A percentile compares a stretch with the other conserved stretches of the same genome.
phyloP scores from a whole-genome alignment of 2,113 vertebrate genomes.

The Corydoras maculifer region DNA sequence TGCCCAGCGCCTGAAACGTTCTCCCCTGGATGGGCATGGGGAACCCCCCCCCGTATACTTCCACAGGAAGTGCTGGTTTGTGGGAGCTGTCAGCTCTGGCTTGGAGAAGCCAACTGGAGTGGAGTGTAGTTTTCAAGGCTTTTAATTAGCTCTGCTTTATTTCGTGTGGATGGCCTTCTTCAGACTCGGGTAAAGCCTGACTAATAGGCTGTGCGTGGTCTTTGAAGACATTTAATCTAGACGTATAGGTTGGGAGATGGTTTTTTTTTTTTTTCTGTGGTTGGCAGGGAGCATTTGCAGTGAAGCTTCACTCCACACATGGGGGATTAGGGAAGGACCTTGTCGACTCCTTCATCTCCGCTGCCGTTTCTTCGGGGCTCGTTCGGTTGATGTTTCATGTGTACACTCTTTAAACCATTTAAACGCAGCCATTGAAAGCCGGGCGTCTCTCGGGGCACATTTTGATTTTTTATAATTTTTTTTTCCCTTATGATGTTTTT shows the following conservation, averaged over 20 bases:
- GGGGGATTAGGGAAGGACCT: conserved; percentile 19
- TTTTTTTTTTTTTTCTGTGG: conserved; percentile 53
- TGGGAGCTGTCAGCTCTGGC: neutral
- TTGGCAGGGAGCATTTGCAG: conserved; percentile 44
- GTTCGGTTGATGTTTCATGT: conserved; percentile 9
- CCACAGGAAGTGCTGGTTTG: neutral
- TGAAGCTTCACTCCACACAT: conserved; percentile 32
- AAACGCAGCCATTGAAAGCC: neutral
- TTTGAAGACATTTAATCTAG: conserved; percentile 38
- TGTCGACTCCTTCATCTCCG: conserved; percentile 24
- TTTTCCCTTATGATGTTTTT: too few relatives aligned
- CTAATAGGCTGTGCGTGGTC: conserved; percentile 27
- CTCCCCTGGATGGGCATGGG: too few relatives aligned
- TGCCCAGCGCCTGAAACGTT: too few relatives aligned
- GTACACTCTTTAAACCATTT: neutral
- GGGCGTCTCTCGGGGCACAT: neutral
- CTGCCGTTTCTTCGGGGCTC: conserved; percentile 1
- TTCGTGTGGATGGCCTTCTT: conserved; percentile 12
- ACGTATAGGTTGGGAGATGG: conserved; percentile 23
- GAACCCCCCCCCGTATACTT: neutral
- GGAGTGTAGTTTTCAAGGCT: conserved; percentile 8
- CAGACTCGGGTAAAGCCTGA: conserved; percentile 7
- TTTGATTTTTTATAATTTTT: too few relatives aligned
- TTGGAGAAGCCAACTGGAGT: neutral
- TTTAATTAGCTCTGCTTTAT: neutral